Conservation (phyloP, 2,797 vertebrate species). For the Rhinella marina region DNA sequence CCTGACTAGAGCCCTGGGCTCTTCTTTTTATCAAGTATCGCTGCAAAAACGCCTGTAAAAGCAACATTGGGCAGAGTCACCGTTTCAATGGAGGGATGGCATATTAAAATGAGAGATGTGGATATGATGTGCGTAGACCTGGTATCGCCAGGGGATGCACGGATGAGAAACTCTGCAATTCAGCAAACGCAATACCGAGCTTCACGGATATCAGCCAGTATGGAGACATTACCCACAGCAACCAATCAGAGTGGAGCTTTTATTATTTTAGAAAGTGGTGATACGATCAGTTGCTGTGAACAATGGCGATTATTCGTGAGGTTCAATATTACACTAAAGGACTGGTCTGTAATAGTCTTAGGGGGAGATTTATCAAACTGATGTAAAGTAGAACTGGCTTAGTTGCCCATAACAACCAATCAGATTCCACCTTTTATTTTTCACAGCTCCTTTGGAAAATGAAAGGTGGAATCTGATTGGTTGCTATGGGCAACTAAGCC, state of each 20-base stretch:
- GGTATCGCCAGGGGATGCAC: not conserved
- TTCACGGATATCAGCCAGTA: not conserved
- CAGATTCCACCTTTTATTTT: too few species aligned
- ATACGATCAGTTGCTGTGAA: not conserved
- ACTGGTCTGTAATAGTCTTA: not conserved
- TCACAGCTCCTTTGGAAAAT: too few species aligned
- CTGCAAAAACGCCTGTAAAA: not conserved
- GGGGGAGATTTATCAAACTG: too few species aligned
- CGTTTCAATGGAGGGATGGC: not conserved
- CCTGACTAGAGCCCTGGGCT: not conserved
- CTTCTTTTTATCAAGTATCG: not conserved
- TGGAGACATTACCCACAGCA: too few species aligned
- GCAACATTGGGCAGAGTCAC: not conserved
- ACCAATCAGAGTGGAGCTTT: not conserved
- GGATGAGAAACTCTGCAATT: conserved; percentile 8
- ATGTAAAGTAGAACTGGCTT: too few species aligned
- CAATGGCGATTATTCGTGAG: not conserved
- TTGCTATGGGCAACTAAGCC: too few species aligned
- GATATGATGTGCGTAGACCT: not conserved
- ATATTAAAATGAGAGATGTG: not conserved
- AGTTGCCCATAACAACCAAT: too few species aligned
- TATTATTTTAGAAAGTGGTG: not conserved
- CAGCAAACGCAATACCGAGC: not conserved
- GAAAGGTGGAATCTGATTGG: too few species aligned
- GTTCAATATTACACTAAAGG: not conserved